Conservation (phyloP, 2,113 vertebrate species). For the Oxyruncus cristatus region DNA sequence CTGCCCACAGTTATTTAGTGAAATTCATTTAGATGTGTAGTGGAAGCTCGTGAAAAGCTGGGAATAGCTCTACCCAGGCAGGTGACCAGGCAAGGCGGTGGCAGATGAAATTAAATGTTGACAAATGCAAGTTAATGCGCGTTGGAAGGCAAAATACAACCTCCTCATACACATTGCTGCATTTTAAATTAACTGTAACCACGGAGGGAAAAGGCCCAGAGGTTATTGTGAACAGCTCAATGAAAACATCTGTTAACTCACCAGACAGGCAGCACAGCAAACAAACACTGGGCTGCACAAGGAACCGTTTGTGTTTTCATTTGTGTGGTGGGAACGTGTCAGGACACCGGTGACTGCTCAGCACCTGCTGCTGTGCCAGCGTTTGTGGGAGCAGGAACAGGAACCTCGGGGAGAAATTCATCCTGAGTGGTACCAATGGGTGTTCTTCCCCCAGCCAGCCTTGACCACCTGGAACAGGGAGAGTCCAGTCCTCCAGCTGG, state of each 20-base stretch:
- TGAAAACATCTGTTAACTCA: constrained; percentile 52
- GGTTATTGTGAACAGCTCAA: constrained; percentile 53
- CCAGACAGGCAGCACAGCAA: constrained; percentile 31
- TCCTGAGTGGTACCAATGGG: fast-evolving
- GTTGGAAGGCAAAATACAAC: constrained; percentile 24
- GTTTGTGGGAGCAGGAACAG: background rate
- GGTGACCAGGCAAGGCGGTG: constrained; percentile 13
- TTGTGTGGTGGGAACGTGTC: background rate
- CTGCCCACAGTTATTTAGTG: background rate
- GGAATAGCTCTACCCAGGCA: background rate
- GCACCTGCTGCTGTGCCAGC: background rate
- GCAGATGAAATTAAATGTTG: constrained; percentile 59
- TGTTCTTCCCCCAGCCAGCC: background rate
- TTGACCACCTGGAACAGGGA: fast-evolving
- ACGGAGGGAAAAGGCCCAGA: constrained; percentile 37
- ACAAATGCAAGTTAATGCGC: constrained; percentile 56
- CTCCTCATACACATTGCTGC: constrained; percentile 32
- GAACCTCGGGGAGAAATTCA: background rate
- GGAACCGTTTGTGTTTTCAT: background rate
- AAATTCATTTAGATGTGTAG: background rate
- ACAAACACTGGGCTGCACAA: background rate
- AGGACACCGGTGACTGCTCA: background rate
- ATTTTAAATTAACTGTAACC: constrained; percentile 56
- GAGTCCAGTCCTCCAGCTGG: background rate
- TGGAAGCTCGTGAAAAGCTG: background rate